Conservation (phyloP, 2,113 vertebrate species). For the Lates calcarifer region DNA sequence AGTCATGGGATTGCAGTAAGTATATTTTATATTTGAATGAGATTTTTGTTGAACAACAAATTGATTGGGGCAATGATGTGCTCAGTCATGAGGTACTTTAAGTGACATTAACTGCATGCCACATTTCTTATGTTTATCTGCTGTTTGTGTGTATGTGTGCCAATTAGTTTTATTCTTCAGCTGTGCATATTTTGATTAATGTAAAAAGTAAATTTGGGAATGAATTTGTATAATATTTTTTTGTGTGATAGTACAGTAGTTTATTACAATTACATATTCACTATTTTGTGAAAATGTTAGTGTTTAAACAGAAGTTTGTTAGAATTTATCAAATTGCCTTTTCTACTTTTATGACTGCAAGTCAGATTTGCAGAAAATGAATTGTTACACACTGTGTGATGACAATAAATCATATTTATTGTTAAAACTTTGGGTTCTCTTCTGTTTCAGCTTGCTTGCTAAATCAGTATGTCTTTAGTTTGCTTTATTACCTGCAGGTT, state of each 20-base stretch:
- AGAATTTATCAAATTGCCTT: constrained; percentile 42
- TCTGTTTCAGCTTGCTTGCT: neutral
- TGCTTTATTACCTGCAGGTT: neutral
- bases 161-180: neutral
- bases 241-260: neutral
- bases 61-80: constrained; percentile 12
- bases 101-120: constrained; percentile 28
- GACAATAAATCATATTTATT: constrained; percentile 72
- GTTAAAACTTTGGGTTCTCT: neutral
- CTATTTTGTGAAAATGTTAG: constrained; percentile 30
- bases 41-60: constrained; percentile 21
- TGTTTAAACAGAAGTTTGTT: neutral
- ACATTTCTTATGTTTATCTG: constrained; percentile 7
- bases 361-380: constrained; percentile 45
- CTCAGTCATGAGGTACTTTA: constrained; percentile 7
- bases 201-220: neutral
- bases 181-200: constrained; percentile 9
- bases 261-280: constrained; percentile 10
- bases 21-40: constrained; percentile 28
- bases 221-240: constrained; percentile 1
- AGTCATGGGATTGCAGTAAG: constrained; percentile 31
- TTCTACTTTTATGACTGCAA: constrained; percentile 53
- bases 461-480: neutral
- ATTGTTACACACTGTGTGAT: constrained; percentile 55
- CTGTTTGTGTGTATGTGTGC: constrained; percentile 18